A percentile compares a stretch with the other conserved stretches of the same genome.
Evolutionary conservation across 1,140 invertebrate genomes (phyloP).

Genomic region (Uloborus diversus): DNA sequence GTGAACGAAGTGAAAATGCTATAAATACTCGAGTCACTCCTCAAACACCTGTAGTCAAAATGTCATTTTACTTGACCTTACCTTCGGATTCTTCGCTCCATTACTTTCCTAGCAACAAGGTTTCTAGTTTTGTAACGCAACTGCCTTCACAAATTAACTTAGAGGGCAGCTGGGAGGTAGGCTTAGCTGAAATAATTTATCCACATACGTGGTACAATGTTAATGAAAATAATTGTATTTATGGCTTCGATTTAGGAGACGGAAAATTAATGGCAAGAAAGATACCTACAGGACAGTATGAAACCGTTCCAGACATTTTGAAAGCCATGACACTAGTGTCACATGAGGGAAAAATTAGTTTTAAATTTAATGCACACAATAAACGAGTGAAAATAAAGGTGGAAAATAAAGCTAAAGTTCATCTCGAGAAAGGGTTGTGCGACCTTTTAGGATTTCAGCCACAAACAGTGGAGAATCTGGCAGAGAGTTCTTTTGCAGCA

Average conservation of each 20-base stretch:
- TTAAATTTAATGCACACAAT: not conserved
- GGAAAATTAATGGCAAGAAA: not conserved
- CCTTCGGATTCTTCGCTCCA: not conserved
- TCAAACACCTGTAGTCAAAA: no score
- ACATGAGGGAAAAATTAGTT: not conserved
- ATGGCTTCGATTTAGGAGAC: not conserved
- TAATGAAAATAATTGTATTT: not conserved
- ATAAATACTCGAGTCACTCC: not conserved
- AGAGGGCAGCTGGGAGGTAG: not conserved
- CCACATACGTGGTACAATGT: not conserved
- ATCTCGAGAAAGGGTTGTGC: not conserved
- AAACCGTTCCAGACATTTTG: not conserved
- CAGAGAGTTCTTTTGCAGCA: not conserved
- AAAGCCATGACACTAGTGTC: not conserved
- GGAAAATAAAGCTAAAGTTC: not conserved
- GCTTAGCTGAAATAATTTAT: not conserved
- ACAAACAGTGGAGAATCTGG: not conserved
- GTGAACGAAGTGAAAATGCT: not conserved
- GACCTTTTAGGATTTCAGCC: not conserved
- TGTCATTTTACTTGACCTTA: no score
- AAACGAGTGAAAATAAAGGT: not conserved
- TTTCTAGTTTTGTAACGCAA: not conserved
- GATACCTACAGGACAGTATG: not conserved
- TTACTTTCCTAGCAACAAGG: not conserved
- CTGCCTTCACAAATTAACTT: not conserved